Conservation (phyloP, 2,888 invertebrate genomes). For the Drosophila anomalata region DNA sequence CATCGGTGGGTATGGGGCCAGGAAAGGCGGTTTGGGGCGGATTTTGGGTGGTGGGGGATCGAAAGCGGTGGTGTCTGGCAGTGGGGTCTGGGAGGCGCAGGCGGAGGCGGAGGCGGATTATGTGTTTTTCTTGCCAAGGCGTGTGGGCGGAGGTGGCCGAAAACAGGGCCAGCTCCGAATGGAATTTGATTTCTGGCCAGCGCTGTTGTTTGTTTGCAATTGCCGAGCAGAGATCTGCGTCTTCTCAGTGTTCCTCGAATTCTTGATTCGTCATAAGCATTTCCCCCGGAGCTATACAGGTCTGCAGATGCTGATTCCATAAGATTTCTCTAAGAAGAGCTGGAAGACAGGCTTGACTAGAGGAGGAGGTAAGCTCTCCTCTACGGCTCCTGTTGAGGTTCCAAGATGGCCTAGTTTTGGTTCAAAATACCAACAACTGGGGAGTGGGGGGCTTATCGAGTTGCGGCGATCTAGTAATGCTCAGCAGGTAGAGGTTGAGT, state of each 20-base stretch:
- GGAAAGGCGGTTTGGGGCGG: not conserved
- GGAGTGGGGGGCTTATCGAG: conserved; percentile 26
- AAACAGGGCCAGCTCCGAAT: conserved; percentile 24
- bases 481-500: conserved; percentile 16
- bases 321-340: no score
- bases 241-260: conserved; percentile 37
- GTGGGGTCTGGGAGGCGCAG: not conserved
- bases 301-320: not conserved
- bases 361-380: not conserved
- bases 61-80: not conserved
- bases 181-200: conserved; percentile 7
- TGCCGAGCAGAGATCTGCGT: conserved; percentile 35
- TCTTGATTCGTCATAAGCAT: conserved; percentile 42
- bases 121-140: conserved; percentile 17
- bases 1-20: conserved; percentile 13
- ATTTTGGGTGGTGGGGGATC: not conserved
- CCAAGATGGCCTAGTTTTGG: not conserved
- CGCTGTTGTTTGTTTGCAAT: conserved; percentile 37
- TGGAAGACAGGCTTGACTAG: not conserved
- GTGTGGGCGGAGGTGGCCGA: not conserved
- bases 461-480: conserved; percentile 1
- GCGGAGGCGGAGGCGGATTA: not conserved
- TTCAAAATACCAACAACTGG: not conserved
- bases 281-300: conserved; percentile 24
- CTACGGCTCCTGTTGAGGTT: not conserved